Conservation (phyloP, 53 echinoderm and acorn worm species). For the Zoroaster sp. region DNA sequence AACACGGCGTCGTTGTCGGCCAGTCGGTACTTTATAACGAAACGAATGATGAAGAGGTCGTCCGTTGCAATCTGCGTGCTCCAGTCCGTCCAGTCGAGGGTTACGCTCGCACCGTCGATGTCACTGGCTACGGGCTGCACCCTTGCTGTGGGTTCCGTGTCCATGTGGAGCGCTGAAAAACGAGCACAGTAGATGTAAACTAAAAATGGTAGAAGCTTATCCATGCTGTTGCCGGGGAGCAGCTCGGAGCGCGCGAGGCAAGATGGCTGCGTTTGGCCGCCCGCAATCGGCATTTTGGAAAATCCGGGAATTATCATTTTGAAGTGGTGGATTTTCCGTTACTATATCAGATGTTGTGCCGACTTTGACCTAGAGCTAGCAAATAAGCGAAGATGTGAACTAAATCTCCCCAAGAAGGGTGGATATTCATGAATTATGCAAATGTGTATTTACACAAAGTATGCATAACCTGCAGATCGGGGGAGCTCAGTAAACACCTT, state of each 20-base stretch:
- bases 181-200: conserved; percentile 48
- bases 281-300: neutral
- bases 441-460: neutral
- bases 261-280: conserved; percentile 1
- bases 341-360: neutral
- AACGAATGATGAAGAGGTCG: conserved; percentile 48
- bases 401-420: neutral
- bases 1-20: conserved; percentile 29
- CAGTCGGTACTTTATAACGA: conserved; percentile 62
- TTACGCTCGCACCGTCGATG: conserved; percentile 52
- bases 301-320: conserved; percentile 36
- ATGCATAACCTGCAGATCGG: neutral
- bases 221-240: conserved; percentile 40
- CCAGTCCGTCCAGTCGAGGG: conserved; percentile 74
- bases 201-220: conserved; percentile 22
- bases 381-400: neutral
- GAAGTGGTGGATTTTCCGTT: neutral
- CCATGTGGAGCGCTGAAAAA: conserved; percentile 35
- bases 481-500: neutral
- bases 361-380: neutral
- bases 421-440: neutral
- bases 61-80: conserved; percentile 24
- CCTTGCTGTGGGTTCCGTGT: neutral
- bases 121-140: conserved; percentile 36
- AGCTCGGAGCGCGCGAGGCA: conserved; percentile 43